Percentiles rank a stretch among this genome's conserved stretches.
Conservation (phyloP, 2,888 invertebrate species). For the Andrena fulva region DNA sequence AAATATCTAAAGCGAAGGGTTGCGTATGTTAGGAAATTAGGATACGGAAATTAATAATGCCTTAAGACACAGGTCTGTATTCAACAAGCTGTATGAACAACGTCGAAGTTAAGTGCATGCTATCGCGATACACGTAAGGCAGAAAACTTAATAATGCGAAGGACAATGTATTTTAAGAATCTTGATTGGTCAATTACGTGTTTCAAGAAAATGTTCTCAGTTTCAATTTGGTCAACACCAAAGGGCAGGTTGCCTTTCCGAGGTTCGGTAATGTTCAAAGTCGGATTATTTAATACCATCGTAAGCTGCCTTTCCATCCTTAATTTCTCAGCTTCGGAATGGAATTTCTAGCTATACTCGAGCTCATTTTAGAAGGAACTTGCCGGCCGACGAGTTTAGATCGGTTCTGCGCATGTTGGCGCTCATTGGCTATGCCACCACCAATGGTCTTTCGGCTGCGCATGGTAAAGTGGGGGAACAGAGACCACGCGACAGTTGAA, state of each 20-base stretch:
- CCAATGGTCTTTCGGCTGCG: no score
- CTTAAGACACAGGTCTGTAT: conserved; percentile 74
- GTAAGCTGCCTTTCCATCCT: neutral
- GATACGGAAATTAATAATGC: conserved; percentile 69
- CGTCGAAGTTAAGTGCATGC: conserved; percentile 43
- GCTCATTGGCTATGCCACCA: no score
- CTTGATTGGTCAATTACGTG: conserved; percentile 36
- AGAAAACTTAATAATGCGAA: conserved; percentile 21
- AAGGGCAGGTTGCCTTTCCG: neutral
- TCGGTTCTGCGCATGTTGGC: no score
- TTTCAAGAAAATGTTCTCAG: conserved; percentile 44
- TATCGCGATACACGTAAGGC: conserved; percentile 36
- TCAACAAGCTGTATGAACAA: conserved; percentile 56
- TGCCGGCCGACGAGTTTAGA: no score
- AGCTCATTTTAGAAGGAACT: no score
- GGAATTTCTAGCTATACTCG: neutral
- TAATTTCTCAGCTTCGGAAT: neutral
- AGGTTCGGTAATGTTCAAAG: neutral
- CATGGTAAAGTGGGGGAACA: no score
- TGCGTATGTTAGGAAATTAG: conserved; percentile 55
- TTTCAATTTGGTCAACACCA: neutral
- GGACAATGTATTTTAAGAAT: conserved; percentile 15
- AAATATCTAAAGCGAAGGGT: conserved; percentile 26
- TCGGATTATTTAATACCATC: neutral
- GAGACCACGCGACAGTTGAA: no score